These are phyloP conservation scores for Zonitis immaculata DNA, from an alignment of 2,888 invertebrate species.

Conservation along the genomic window DNA sequence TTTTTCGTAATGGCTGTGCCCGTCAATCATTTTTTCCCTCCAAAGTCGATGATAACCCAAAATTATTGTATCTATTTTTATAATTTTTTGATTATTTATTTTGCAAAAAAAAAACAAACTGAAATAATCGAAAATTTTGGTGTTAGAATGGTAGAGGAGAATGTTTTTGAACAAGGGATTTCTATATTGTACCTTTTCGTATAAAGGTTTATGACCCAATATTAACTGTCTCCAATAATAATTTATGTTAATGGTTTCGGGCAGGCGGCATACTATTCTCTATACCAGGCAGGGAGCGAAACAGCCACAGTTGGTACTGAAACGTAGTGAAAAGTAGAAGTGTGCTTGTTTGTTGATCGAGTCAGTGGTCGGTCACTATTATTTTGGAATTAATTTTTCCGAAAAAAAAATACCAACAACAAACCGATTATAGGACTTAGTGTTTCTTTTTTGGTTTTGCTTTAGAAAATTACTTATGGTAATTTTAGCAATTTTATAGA, in stretches of 20 bases:
- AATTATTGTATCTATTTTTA: too few species aligned
- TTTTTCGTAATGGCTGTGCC: slow-evolving; percentile 37
- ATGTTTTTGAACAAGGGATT: slow-evolving; percentile 17
- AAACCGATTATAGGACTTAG: too few species aligned
- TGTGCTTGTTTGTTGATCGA: slow-evolving; percentile 13
- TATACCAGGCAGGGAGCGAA: slow-evolving; percentile 37
- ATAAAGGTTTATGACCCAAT: slow-evolving; percentile 52
- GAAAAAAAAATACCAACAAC: too few species aligned
- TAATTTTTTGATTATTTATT: too few species aligned
- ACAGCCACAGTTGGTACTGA: slow-evolving; percentile 45
- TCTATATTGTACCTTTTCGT: too few species aligned
- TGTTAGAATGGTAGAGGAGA: neutral
- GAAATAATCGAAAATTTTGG: too few species aligned
- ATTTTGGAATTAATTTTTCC: neutral
- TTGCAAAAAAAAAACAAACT: too few species aligned
- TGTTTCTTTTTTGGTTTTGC: too few species aligned
- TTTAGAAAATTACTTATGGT: too few species aligned
- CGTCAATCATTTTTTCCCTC: neutral
- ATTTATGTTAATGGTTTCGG: slow-evolving; percentile 53
- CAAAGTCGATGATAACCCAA: too few species aligned
- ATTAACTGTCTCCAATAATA: slow-evolving; percentile 59
- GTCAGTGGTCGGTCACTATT: neutral
- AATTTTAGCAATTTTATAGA: neutral
- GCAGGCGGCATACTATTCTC: slow-evolving; percentile 28
- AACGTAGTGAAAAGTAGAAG: slow-evolving; percentile 45